Percentiles rank a stretch among this genome's conserved stretches.
phyloP scores from a whole-genome alignment of 2,113 vertebrate genomes.

The Amazona guildingii region DNA sequence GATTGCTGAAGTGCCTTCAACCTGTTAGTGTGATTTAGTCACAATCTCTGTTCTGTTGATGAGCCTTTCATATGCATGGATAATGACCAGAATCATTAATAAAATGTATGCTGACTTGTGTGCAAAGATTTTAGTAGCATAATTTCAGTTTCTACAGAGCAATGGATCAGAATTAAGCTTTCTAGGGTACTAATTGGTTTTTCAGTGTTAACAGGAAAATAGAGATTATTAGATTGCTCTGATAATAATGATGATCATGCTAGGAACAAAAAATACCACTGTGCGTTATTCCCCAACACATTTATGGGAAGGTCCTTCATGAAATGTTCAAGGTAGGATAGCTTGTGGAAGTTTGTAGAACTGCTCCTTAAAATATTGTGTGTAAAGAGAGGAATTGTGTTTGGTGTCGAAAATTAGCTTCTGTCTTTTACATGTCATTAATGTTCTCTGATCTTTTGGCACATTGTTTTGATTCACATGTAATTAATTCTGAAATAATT shows the following conservation, averaged over 20 bases:
- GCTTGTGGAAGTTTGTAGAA: background rate
- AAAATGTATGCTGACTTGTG: background rate
- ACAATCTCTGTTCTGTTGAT: background rate
- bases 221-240: background rate
- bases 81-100: background rate
- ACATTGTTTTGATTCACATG: background rate
- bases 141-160: background rate
- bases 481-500: background rate
- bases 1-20: background rate
- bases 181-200: background rate
- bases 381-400: background rate
- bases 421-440: background rate
- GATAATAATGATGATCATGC: background rate
- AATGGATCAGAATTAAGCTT: background rate
- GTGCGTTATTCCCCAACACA: accelerated
- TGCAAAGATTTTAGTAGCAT: background rate
- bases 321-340: background rate
- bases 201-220: background rate
- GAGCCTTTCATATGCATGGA: background rate
- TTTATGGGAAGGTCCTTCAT: background rate
- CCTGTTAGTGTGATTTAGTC: background rate
- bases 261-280: background rate
- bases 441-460: background rate
- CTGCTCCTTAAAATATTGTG: background rate
- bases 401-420: background rate